Evolutionary conservation across 2,797 vertebrate species (phyloP).

Genomic region (Allochrocebus solatus): DNA sequence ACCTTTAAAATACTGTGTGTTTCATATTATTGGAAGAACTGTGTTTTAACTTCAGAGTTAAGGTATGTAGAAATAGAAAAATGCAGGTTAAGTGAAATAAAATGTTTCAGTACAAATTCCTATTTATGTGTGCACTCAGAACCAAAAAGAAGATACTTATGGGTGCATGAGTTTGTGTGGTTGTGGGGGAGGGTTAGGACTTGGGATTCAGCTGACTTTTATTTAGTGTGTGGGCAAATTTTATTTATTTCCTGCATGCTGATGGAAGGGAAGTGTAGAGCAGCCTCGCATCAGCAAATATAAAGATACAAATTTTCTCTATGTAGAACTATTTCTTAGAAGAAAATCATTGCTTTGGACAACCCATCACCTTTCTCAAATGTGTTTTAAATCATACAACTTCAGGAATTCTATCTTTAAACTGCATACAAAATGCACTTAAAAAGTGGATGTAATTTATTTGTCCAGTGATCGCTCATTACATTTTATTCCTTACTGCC

Average conservation of each 20-base stretch:
- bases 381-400: not conserved
- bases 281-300: not conserved
- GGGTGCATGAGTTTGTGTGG: not conserved
- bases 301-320: not conserved
- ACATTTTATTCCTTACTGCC: not conserved
- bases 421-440: not conserved
- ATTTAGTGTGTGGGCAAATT: not conserved
- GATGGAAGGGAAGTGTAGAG: not conserved
- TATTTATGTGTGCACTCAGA: fast-evolving
- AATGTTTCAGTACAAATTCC: not conserved
- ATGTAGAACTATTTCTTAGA: not conserved
- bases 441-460: not conserved
- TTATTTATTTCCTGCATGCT: not conserved
- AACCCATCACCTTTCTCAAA: not conserved
- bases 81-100: not conserved
- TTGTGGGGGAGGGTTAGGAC: fast-evolving
- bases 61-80: not conserved
- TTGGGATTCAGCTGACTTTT: not conserved
- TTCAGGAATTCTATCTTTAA: not conserved
- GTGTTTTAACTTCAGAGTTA: not conserved
- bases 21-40: not conserved
- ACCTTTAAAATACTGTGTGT: not conserved
- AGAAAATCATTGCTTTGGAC: not conserved
- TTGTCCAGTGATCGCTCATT: not conserved
- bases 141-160: not conserved